Conservation (phyloP, 2,888 invertebrate genomes). For the Mythimna lalbum region DNA sequence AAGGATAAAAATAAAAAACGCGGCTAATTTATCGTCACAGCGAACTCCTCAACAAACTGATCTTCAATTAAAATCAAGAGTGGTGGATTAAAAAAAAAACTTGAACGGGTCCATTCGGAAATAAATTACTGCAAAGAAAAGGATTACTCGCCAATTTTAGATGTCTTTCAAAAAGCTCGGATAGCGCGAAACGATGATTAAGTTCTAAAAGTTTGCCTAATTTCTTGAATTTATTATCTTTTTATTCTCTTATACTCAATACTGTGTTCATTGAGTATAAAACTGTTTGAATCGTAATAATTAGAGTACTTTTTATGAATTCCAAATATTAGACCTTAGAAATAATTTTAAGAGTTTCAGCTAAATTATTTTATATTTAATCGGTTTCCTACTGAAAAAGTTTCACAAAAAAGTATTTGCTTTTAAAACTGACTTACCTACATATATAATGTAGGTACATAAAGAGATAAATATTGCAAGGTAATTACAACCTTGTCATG, state of each 20-base stretch:
- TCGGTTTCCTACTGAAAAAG: not conserved
- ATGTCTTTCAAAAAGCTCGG: constrained; percentile 73
- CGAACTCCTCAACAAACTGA: constrained; percentile 44
- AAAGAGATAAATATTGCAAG: not conserved
- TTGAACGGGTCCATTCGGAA: constrained; percentile 69
- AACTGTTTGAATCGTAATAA: constrained; percentile 62
- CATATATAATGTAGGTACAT: not conserved
- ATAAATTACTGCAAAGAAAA: constrained; percentile 75
- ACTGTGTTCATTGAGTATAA: constrained; percentile 65
- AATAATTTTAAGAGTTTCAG: constrained; percentile 33
- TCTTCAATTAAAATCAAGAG: constrained; percentile 71
- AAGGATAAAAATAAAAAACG: constrained; percentile 19
- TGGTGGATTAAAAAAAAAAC: constrained; percentile 61
- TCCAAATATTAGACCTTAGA: constrained; percentile 35
- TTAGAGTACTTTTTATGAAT: constrained; percentile 51
- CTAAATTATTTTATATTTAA: constrained; percentile 8
- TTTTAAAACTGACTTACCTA: not conserved
- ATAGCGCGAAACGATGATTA: constrained; percentile 72
- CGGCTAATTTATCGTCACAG: constrained; percentile 43
- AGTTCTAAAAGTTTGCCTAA: constrained; percentile 73
- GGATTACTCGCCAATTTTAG: constrained; percentile 75
- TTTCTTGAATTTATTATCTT: constrained; percentile 72
- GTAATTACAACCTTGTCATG: not conserved
- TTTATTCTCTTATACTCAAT: constrained; percentile 64
- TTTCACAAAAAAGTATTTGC: constrained; percentile 11